phyloP scores from a whole-genome alignment of 2,797 vertebrate genomes.

The Liparis tanakae region DNA sequence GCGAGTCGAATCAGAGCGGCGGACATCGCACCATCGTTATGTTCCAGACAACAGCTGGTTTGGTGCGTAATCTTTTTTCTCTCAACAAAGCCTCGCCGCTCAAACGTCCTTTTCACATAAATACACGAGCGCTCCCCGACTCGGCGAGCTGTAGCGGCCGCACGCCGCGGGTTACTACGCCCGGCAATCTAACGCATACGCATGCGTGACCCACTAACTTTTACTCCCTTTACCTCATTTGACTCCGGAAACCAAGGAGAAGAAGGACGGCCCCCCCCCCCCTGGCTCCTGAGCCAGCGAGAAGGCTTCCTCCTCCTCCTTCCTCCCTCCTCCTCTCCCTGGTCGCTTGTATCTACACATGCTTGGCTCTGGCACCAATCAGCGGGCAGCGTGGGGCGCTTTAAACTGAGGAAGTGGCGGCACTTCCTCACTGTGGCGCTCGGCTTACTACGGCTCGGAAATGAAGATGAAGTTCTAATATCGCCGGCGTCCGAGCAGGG shows the following conservation, averaged over 20 bases:
- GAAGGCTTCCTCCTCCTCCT: constrained; percentile 59
- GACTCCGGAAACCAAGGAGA: constrained; percentile 80
- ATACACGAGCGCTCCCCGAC: constrained; percentile 52
- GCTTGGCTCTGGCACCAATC: constrained; percentile 81
- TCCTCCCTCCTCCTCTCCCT: constrained; percentile 60
- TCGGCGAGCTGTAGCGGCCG: constrained; percentile 36
- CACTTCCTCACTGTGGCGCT: constrained; percentile 49
- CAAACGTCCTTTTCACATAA: constrained; percentile 49
- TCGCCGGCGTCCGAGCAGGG: not conserved
- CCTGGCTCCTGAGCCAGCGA: constrained; percentile 64
- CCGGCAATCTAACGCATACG: constrained; percentile 66
- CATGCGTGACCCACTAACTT: constrained; percentile 84
- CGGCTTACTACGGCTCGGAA: constrained; percentile 26
- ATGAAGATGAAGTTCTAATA: constrained; percentile 38
- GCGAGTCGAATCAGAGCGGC: constrained; percentile 16
- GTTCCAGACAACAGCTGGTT: constrained; percentile 27
- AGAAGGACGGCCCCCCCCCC: constrained; percentile 76
- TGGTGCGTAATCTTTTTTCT: constrained; percentile 26
- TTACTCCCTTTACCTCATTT: constrained; percentile 84
- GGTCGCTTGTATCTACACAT: constrained; percentile 75
- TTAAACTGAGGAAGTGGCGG: constrained; percentile 74
- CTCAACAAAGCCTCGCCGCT: constrained; percentile 29
- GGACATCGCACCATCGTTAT: constrained; percentile 11
- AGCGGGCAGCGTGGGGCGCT: constrained; percentile 82
- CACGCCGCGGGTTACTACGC: constrained; percentile 72